Evolutionary conservation across 2,113 vertebrate species (phyloP), one percentile per base, ranked within the genome.

Genomic region (Gasterosteus nipponicus): DNA sequence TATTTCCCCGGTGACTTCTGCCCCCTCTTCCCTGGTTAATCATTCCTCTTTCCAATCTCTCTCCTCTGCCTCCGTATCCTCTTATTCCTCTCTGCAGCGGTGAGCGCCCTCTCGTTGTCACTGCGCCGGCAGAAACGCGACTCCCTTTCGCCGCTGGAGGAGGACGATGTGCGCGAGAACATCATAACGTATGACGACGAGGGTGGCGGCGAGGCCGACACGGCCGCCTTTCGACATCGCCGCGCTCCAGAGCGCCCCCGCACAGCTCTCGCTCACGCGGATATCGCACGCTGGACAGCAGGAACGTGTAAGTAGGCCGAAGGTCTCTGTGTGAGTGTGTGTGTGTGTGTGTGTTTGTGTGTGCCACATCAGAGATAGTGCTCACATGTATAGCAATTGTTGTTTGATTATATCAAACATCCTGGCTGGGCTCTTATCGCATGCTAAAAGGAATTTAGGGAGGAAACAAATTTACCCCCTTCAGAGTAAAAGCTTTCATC

Each of bases 121-220:
- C 87, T 96, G 85, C 94, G 96, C 62, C 92, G 94, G 39, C 96
- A 96, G 75, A 96, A 97, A 93, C 94, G 95, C 0, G 95, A 96
- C 70, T 95, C 96, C 0, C 90, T 96, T 77, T 95, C 95, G 31
- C 94, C 95, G 0, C 89, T 96, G 63, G 96, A 97, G 82, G 96
- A 97, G 79, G 96, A 96, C 33, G 96, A 97, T 14, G 95, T 97
- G 2, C 93, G 96, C 0, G 96, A 97, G 90, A 97, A 97, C 93
- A 97, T 96, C 92, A 97, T 97, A 83, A 97, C 95, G 4, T 96
- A 97, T 0, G 96, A 97, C 0, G 96, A 97, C 14, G 95, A 96
- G 85, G 95, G 96, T 0, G 96, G 96, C 0, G 96, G 96, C 0
- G 96, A 97, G 75, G 96, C 96, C 8, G 96, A 97, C 93, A 97